A percentile compares a stretch with the other conserved stretches of the same genome.
phyloP scores from a whole-genome alignment of 1,140 invertebrate species.

The Ostrea edulis region DNA sequence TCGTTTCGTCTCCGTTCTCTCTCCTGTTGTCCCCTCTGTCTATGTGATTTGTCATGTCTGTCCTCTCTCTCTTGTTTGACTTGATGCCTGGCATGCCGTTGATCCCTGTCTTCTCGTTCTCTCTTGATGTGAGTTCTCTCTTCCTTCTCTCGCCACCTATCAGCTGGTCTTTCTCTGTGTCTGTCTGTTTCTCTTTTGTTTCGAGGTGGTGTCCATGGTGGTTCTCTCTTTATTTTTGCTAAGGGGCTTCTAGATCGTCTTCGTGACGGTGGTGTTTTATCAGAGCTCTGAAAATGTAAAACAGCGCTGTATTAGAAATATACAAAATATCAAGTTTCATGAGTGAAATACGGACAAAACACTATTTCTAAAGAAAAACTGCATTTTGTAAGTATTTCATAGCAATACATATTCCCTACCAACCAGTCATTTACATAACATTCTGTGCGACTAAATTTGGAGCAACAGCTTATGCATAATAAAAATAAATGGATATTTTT shows the following conservation, averaged over 20 bases:
- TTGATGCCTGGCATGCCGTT: background rate
- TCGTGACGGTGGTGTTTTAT: background rate
- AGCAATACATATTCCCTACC: no score
- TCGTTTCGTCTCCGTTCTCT: constrained; percentile 64
- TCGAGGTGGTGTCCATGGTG: constrained; percentile 26
- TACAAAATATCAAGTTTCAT: background rate
- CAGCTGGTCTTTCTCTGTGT: constrained; percentile 10
- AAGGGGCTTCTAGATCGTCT: background rate
- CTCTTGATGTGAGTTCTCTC: background rate
- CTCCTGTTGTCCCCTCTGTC: constrained; percentile 56
- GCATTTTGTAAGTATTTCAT: no score
- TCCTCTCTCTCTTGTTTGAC: constrained; percentile 43
- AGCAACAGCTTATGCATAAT: no score
- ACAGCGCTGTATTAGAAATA: background rate
- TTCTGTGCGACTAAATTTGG: no score
- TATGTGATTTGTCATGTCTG: constrained; percentile 45
- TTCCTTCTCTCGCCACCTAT: background rate
- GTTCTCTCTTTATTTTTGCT: background rate
- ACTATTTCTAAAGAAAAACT: no score
- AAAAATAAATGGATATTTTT: no score
- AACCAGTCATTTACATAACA: no score
- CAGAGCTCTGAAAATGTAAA: background rate
- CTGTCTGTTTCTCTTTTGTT: background rate
- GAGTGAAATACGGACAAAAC: background rate
- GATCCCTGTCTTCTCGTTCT: constrained; percentile 38